These are phyloP conservation scores for Ochropleura leucogaster DNA, from an alignment of 2,888 invertebrate species.

Conservation along the genomic window DNA sequence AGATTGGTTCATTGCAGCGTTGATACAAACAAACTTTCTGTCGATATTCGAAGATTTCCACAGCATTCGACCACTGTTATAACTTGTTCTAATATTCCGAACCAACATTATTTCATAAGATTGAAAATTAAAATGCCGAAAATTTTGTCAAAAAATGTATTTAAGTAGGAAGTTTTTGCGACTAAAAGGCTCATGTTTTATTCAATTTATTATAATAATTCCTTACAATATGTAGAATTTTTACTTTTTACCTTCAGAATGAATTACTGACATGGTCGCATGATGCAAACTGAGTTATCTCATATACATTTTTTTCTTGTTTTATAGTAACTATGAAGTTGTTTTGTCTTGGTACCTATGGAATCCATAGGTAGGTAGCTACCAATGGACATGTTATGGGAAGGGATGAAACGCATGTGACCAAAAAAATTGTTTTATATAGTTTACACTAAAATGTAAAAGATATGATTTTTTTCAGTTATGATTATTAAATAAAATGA, in stretches of 20 bases:
- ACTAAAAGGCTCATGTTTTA: conserved; percentile 7
- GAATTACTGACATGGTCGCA: conserved; percentile 6
- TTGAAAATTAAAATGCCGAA: conserved; percentile 21
- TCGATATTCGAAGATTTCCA: conserved; percentile 27
- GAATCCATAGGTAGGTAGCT: too few species aligned
- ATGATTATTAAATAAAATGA: too few species aligned
- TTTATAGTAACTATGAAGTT: background rate
- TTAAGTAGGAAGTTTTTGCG: background rate
- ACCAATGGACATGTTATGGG: too few species aligned
- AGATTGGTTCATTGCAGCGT: conserved; percentile 73
- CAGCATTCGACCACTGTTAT: conserved; percentile 21
- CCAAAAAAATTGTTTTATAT: too few species aligned
- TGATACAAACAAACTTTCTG: conserved; percentile 29
- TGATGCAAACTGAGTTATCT: background rate
- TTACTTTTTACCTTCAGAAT: conserved; percentile 45
- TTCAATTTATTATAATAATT: conserved; percentile 31
- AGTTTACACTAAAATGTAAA: too few species aligned
- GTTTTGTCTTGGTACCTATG: too few species aligned
- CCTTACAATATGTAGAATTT: background rate
- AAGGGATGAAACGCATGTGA: too few species aligned
- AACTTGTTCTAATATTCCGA: conserved; percentile 19
- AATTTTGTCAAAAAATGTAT: conserved; percentile 9
- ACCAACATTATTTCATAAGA: conserved; percentile 32
- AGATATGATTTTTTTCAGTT: too few species aligned
- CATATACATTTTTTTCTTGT: background rate